Conservation (phyloP, 2,888 invertebrate species). For the Smittia sp. region DNA sequence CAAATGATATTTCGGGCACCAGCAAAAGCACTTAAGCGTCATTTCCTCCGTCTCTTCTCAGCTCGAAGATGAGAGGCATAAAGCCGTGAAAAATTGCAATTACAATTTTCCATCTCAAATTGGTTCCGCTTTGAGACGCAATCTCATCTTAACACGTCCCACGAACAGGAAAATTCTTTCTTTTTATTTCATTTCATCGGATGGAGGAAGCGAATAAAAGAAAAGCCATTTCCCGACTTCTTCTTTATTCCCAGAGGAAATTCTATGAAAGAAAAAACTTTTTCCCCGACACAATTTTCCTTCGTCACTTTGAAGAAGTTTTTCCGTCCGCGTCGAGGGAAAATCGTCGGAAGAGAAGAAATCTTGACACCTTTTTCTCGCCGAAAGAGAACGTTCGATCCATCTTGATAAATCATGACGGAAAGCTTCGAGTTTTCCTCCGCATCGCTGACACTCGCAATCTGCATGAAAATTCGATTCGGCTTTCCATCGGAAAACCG, state of each 20-base stretch:
- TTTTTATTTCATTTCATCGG: not conserved
- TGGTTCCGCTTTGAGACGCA: constrained; percentile 7
- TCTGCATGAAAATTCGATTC: too few species aligned
- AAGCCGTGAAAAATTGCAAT: constrained; percentile 13
- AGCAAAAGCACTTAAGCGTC: constrained; percentile 2
- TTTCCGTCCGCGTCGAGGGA: not conserved
- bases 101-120: constrained; percentile 15
- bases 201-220: not conserved
- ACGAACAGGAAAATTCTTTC: not conserved
- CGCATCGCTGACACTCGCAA: too few species aligned
- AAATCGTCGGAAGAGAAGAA: too few species aligned
- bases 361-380: too few species aligned
- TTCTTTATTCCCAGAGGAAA: not conserved
- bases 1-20: not conserved
- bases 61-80: not conserved
- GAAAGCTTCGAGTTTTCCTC: too few species aligned
- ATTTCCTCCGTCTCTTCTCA: not conserved
- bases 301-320: constrained; percentile 3
- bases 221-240: constrained; percentile 3
- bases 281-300: too few species aligned
- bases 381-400: too few species aligned
- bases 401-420: too few species aligned
- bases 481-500: not conserved
- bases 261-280: not conserved
- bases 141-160: constrained; percentile 17